Evolutionary conservation across 2,113 vertebrate species (phyloP).

Genomic region (Pseudorhombus dupliciocellatus): DNA sequence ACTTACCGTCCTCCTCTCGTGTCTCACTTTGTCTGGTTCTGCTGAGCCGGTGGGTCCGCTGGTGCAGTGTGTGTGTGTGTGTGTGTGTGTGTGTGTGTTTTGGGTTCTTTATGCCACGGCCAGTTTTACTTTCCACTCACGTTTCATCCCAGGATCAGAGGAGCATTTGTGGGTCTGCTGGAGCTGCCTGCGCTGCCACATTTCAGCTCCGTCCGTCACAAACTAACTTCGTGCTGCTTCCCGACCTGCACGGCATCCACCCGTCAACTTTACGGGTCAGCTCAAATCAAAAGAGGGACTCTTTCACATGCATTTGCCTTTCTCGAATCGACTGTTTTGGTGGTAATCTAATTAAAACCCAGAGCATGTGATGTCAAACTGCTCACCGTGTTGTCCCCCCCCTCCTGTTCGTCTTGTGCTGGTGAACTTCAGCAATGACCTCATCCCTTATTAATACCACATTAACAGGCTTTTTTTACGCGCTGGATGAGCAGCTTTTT

Average conservation of each 20-base stretch:
- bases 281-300: too few species aligned
- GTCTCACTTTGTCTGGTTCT: conserved; percentile 14
- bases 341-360: not conserved
- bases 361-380: too few species aligned
- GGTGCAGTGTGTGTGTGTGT: conserved; percentile 45
- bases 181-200: conserved; percentile 62
- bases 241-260: not conserved
- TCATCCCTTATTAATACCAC: conserved; percentile 29
- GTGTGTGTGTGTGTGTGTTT: not conserved
- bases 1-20: too few species aligned
- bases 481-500: conserved; percentile 7
- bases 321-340: not conserved
- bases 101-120: conserved; percentile 61
- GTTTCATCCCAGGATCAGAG: conserved; percentile 81
- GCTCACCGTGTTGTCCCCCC: not conserved
- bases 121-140: conserved; percentile 84
- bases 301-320: not conserved
- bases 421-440: conserved; percentile 8
- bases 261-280: conserved; percentile 34
- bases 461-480: conserved; percentile 43
- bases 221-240: conserved; percentile 63
- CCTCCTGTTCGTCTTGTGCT: not conserved
- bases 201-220: conserved; percentile 32
- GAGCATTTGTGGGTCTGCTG: conserved; percentile 69
- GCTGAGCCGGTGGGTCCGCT: conserved; percentile 6